phyloP scores from a whole-genome alignment of 2,888 invertebrate genomes.

The Parasteatoda lunata region DNA sequence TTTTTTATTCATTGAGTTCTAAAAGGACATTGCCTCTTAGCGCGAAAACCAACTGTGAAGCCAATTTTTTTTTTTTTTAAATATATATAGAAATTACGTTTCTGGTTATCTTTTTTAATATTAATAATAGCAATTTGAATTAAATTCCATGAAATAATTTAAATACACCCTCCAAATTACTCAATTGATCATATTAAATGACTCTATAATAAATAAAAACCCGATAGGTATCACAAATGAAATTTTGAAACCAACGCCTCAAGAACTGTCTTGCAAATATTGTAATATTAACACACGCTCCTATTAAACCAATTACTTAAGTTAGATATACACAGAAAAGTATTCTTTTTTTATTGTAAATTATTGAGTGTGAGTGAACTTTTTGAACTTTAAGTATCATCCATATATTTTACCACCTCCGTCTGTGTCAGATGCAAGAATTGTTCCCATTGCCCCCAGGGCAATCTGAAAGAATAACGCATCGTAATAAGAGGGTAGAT shows the following conservation, averaged over 20 bases:
- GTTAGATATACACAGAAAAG: slow-evolving; percentile 16
- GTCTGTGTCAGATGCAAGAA: slow-evolving; percentile 45
- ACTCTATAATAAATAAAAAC: slow-evolving; percentile 1
- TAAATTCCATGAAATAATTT: too few species aligned
- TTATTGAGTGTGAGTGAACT: slow-evolving; percentile 47
- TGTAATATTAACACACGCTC: slow-evolving; percentile 39
- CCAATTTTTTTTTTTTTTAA: too few species aligned
- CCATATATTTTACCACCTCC: slow-evolving; percentile 49
- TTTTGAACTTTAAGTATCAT: slow-evolving; percentile 33
- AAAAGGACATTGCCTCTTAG: too few species aligned
- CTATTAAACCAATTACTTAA: slow-evolving; percentile 38
- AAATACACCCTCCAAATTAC: too few species aligned
- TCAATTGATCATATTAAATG: background rate
- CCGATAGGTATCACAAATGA: slow-evolving; percentile 22
- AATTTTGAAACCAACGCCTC: slow-evolving; percentile 9
- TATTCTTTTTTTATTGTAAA: slow-evolving; percentile 23
- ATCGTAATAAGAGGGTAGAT: slow-evolving; percentile 60
- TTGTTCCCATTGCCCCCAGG: slow-evolving; percentile 31
- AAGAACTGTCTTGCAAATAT: slow-evolving; percentile 23
- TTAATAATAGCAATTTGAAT: too few species aligned
- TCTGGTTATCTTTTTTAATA: too few species aligned
- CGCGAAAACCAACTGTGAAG: too few species aligned
- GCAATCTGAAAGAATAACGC: slow-evolving; percentile 28
- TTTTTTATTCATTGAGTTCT: too few species aligned
- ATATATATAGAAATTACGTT: too few species aligned